Evolutionary conservation across 2,888 invertebrate genomes (phyloP).

Genomic region (Agonopterix arenella): DNA sequence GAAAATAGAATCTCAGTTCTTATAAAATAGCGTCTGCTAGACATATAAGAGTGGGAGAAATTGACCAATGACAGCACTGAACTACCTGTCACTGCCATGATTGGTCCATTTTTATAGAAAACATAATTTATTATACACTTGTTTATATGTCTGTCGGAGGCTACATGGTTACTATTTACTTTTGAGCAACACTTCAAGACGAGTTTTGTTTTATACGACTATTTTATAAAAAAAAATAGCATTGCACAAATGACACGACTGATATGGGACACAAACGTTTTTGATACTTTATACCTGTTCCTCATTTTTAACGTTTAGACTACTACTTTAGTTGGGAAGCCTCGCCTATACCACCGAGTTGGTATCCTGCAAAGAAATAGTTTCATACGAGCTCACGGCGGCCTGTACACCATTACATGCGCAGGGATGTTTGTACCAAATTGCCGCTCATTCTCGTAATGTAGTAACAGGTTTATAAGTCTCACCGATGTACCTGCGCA

Average conservation of each 20-base stretch:
- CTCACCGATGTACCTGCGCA: too few species aligned
- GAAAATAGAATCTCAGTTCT: conserved; percentile 63
- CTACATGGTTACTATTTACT: conserved; percentile 63
- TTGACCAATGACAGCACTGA: conserved; percentile 75
- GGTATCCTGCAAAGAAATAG: too few species aligned
- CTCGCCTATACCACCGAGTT: conserved; percentile 41
- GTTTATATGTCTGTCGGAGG: conserved; percentile 75
- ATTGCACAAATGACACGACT: conserved; percentile 73
- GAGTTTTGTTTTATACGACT: conserved; percentile 49
- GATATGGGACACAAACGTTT: conserved; percentile 75
- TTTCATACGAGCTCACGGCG: too few species aligned
- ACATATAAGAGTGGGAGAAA: conserved; percentile 67
- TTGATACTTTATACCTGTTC: conserved; percentile 69
- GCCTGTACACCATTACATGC: too few species aligned
- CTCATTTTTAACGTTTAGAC: conserved; percentile 15
- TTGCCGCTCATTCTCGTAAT: too few species aligned
- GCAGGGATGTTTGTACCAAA: too few species aligned
- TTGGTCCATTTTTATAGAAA: conserved; percentile 73
- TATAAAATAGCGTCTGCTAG: conserved; percentile 61
- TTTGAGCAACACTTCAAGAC: conserved; percentile 76
- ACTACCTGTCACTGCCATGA: conserved; percentile 68
- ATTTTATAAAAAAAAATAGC: conserved; percentile 60
- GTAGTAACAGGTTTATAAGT: too few species aligned
- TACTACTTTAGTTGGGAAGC: conserved; percentile 30
- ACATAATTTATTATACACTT: conserved; percentile 58